These are phyloP conservation scores for Phalloptychus januarius DNA, from an alignment of 2,797 vertebrate genomes.

Conservation along the genomic window DNA sequence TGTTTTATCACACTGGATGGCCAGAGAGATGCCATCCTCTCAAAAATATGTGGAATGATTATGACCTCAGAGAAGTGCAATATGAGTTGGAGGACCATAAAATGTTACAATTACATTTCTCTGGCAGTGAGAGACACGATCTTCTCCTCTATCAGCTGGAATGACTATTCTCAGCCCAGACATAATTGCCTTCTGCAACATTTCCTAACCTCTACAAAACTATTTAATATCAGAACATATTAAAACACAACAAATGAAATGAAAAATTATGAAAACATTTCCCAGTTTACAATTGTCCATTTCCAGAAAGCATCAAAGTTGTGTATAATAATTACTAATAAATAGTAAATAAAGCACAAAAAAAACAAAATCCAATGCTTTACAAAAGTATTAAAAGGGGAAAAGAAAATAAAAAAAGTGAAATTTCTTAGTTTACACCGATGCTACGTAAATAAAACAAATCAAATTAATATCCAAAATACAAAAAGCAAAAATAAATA, in stretches of 20 bases:
- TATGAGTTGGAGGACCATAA: background rate
- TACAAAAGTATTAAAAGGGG: background rate
- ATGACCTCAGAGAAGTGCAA: background rate
- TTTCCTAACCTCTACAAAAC: background rate
- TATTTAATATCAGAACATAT: background rate
- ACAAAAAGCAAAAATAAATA: background rate
- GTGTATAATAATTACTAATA: background rate
- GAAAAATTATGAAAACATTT: background rate
- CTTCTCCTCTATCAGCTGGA: background rate
- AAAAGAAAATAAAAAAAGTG: background rate
- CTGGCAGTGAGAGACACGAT: background rate
- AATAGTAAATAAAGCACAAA: background rate
- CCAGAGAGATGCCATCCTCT: background rate
- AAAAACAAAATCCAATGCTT: background rate
- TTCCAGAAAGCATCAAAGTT: background rate
- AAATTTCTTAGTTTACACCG: background rate
- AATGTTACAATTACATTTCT: constrained; percentile 6
- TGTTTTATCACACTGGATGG: background rate
- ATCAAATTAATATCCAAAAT: background rate
- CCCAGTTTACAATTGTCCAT: background rate
- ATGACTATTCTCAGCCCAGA: background rate
- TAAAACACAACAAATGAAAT: background rate
- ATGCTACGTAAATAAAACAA: background rate
- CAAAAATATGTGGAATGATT: background rate
- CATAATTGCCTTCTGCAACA: background rate